Evolutionary conservation across 1,140 invertebrate species (phyloP), one percentile per base, ranked within the genome.

Genomic region (Drosophila nannoptera): DNA sequence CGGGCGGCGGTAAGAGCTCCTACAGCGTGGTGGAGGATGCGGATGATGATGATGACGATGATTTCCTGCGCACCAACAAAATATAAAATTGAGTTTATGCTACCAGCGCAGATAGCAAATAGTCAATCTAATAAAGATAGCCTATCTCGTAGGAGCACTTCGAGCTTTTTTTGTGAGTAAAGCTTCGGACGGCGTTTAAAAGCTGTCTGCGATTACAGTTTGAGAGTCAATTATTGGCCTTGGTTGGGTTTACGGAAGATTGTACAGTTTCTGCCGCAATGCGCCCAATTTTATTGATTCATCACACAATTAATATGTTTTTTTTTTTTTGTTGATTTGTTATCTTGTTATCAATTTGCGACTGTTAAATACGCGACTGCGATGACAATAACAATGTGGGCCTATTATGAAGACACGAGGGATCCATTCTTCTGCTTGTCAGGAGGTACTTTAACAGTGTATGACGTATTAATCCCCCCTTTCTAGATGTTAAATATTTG

Each of bases 21-120:
- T 88, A 84, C 40, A 88, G 87, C 38, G 87, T 88, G 2, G 80
- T 88, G 0, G 87, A 88, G 43, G 87, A 88, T 48, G 68, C 70
- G 7, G 77, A 75, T 0, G 73, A 76, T 43, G 87, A 87, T 2
- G 77, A 75, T 2, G 80, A 76, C 5, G 77, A 80, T 4, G 87
- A 88, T 73, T 88, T 74, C 48, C 67, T 88, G 43, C 72, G 73
- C 31, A 84, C 82, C 16, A 88, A 88, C 68, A 75, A 73, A 77
- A 72, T 88, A 54, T 88, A 49, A 81, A 49, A 63, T 35, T 46
- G 33, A 7, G 61, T 77, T 53, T 16, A 31, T 64, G 22, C 31
- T 31, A 9, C 31, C 33, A 38, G 36, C 38, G 11, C 22, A 22
- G 22, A 22, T 22, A 22, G 1, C 22, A 52, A 52, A 33, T 69